These are phyloP conservation scores for Anagyrus pseudococci DNA, from an alignment of 2,888 invertebrate genomes.

Conservation along the genomic window DNA sequence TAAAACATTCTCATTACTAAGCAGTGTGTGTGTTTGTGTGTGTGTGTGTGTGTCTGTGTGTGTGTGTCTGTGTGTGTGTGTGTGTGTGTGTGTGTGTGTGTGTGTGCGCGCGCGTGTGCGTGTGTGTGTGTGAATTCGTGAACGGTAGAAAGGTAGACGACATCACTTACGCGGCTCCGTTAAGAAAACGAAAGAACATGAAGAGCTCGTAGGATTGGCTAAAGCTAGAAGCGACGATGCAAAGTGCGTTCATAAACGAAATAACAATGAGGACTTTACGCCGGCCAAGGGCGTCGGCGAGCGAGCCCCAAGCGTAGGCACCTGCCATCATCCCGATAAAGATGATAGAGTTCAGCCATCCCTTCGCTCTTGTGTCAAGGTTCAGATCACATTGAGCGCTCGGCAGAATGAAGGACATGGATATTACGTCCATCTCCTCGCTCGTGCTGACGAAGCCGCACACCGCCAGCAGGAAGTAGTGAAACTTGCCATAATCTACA, in stretches of 20 bases:
- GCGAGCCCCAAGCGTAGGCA: constrained; percentile 90
- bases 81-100: too few species aligned
- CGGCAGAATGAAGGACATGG: constrained; percentile 92
- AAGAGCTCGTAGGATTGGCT: constrained; percentile 88
- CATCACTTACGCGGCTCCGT: constrained; percentile 90
- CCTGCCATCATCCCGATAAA: constrained; percentile 94
- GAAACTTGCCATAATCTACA: constrained; percentile 85
- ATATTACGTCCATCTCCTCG: constrained; percentile 96
- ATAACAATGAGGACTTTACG: constrained; percentile 88
- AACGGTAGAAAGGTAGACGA: background rate
- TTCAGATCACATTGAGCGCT: constrained; percentile 92
- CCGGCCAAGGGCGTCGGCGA: constrained; percentile 88
- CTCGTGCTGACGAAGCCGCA: constrained; percentile 94
- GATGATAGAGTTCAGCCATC: constrained; percentile 81
- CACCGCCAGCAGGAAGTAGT: constrained; percentile 86
- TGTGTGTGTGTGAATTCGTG: too few species aligned
- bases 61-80: too few species aligned
- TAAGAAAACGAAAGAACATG: constrained; percentile 88
- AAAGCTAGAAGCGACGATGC: constrained; percentile 90
- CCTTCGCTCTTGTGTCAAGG: constrained; percentile 85
- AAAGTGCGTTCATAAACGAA: constrained; percentile 87
- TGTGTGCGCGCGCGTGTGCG: too few species aligned
- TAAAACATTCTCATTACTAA: too few species aligned
- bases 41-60: too few species aligned
- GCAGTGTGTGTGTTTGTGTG: too few species aligned